Conservation (phyloP, 2,888 invertebrate genomes). For the Athripsodes cinereus region DNA sequence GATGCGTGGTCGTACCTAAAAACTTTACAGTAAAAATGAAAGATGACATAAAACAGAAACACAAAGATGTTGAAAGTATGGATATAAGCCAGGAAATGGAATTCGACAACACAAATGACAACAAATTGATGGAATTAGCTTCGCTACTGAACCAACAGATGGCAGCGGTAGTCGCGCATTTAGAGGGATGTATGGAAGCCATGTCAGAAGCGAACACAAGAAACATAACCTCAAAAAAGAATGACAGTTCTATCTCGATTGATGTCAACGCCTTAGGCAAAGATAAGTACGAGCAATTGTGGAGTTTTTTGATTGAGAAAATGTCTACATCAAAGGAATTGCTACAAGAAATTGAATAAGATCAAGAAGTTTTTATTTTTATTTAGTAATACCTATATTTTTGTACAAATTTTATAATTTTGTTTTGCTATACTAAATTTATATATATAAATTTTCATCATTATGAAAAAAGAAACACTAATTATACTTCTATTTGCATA, state of each 20-base stretch:
- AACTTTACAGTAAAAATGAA: constrained; percentile 10
- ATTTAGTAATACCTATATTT: too few species aligned
- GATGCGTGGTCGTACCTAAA: constrained; percentile 18
- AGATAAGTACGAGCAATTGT: constrained; percentile 16
- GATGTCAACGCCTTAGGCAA: constrained; percentile 18
- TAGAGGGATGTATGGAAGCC: constrained; percentile 22
- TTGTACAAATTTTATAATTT: too few species aligned
- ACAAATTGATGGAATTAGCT: constrained; percentile 8
- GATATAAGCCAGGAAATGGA: constrained; percentile 10
- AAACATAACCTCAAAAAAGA: constrained; percentile 8
- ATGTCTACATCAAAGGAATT: constrained; percentile 8
- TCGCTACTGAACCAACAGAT: constrained; percentile 18
- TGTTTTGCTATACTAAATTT: too few species aligned
- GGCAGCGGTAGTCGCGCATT: constrained; percentile 15
- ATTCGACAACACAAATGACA: neutral
- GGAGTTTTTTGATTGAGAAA: constrained; percentile 14
- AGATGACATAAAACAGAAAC: neutral
- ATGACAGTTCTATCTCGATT: constrained; percentile 17
- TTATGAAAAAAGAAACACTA: too few species aligned
- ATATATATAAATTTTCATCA: too few species aligned
- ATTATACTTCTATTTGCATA: too few species aligned
- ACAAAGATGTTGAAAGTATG: constrained; percentile 9
- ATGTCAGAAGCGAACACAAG: constrained; percentile 21
- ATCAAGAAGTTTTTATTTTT: too few species aligned
- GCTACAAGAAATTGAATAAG: neutral